Conservation (phyloP, 2,888 invertebrate species). For the Lithophane leautieri region DNA sequence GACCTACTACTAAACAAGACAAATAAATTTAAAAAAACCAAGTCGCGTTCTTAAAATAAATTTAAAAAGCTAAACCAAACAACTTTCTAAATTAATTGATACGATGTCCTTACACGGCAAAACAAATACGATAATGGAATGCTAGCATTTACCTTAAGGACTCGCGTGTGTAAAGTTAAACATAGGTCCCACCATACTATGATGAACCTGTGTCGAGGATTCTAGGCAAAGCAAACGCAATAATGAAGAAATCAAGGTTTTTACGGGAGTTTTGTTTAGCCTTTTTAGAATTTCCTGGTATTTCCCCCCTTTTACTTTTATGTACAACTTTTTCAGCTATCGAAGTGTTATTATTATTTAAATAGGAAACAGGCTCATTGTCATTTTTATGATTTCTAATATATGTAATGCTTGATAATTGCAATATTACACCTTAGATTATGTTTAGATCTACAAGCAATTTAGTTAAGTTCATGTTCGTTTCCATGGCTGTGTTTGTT, state of each 20-base stretch:
- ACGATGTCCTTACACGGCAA: conserved; percentile 3
- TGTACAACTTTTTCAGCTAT: not conserved
- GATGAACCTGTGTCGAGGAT: not conserved
- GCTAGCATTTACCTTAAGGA: conserved; percentile 2
- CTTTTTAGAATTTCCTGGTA: not conserved
- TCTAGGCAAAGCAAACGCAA: not conserved
- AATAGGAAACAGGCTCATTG: conserved; percentile 1
- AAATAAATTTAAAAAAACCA: not conserved
- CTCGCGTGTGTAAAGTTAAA: not conserved
- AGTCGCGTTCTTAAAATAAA: conserved; percentile 16
- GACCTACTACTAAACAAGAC: not conserved
- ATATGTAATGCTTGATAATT: not conserved
- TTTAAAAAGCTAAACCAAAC: conserved; percentile 20
- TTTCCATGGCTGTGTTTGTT: conserved; percentile 19
- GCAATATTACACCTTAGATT: not conserved
- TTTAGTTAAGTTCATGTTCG: not conserved
- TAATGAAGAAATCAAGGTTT: not conserved
- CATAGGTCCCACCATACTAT: not conserved
- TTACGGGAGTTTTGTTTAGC: not conserved
- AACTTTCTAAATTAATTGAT: conserved; percentile 35
- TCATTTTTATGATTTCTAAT: not conserved
- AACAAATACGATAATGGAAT: conserved; percentile 5
- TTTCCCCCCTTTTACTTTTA: not conserved
- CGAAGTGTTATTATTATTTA: not conserved
- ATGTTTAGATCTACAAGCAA: not conserved